These are phyloP conservation scores for Nannoperca obscura DNA, from an alignment of 2,797 vertebrate species.

Conservation along the genomic window DNA sequence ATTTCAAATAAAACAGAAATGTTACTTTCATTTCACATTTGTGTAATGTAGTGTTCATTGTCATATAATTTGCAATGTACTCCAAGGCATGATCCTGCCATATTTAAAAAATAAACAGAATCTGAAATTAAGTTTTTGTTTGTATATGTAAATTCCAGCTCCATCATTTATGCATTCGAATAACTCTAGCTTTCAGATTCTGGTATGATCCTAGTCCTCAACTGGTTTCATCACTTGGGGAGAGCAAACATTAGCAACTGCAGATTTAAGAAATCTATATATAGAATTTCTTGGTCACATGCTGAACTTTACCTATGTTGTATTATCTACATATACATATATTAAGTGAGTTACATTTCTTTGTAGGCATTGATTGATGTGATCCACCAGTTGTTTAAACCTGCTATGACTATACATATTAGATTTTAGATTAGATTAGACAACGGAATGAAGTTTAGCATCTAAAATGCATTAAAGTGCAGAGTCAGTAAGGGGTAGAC, in stretches of 20 bases:
- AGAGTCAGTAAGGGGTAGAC: too few species aligned
- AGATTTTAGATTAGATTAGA: too few species aligned
- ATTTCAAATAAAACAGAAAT: neutral
- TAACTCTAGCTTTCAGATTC: neutral
- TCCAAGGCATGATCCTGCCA: neutral
- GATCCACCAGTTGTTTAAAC: neutral
- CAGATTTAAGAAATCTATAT: too few species aligned
- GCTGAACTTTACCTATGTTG: too few species aligned
- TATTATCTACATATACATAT: neutral
- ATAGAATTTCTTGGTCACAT: too few species aligned
- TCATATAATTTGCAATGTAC: neutral
- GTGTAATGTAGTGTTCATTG: constrained; percentile 8
- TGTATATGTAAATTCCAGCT: constrained; percentile 11
- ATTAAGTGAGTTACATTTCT: too few species aligned
- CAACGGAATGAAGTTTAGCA: too few species aligned
- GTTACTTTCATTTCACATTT: constrained; percentile 22
- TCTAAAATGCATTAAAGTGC: too few species aligned
- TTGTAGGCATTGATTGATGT: neutral
- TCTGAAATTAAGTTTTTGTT: constrained; percentile 10
- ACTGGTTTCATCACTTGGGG: neutral
- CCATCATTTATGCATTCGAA: constrained; percentile 19
- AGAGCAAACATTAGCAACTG: neutral
- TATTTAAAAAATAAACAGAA: constrained; percentile 21
- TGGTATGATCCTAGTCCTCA: neutral
- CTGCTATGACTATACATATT: neutral